phyloP scores from a whole-genome alignment of 2,797 vertebrate genomes.

The Danio choprae region DNA sequence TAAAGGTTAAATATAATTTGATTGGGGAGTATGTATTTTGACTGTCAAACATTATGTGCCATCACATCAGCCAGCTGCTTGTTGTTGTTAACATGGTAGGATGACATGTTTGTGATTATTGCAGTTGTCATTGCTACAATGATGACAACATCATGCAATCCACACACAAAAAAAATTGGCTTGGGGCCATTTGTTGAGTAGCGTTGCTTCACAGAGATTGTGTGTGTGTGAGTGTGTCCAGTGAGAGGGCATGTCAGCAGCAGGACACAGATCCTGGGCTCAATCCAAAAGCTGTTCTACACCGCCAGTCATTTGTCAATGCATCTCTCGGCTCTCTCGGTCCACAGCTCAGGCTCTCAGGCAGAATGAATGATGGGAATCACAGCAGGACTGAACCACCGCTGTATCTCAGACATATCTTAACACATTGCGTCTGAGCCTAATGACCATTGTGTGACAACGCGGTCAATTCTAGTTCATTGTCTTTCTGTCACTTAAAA shows the following conservation, averaged over 20 bases:
- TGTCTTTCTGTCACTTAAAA: not conserved
- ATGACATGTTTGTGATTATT: slow-evolving; percentile 26
- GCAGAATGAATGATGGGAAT: slow-evolving; percentile 9
- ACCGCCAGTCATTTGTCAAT: slow-evolving; percentile 19
- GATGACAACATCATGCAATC: slow-evolving; percentile 20
- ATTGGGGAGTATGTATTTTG: not conserved
- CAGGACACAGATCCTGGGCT: slow-evolving; percentile 15
- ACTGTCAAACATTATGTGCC: not conserved
- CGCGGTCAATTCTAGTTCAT: not conserved
- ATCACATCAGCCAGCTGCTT: not conserved
- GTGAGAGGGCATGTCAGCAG: slow-evolving; percentile 11
- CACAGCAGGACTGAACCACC: not conserved
- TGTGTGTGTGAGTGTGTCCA: not conserved
- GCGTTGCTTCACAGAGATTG: not conserved
- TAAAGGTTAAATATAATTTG: too few relatives aligned
- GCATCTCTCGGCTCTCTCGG: not conserved
- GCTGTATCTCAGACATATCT: not conserved
- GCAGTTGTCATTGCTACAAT: slow-evolving; percentile 11
- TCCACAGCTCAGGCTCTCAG: not conserved
- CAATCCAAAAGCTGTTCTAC: slow-evolving; percentile 8
- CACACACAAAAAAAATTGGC: not conserved
- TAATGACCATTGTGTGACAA: slow-evolving; percentile 2
- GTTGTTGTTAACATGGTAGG: not conserved
- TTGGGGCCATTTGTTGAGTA: not conserved
- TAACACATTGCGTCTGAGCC: slow-evolving; percentile 5